These are phyloP conservation scores for Fundulus diaphanus DNA, from an alignment of 2,797 vertebrate species.

Conservation along the genomic window DNA sequence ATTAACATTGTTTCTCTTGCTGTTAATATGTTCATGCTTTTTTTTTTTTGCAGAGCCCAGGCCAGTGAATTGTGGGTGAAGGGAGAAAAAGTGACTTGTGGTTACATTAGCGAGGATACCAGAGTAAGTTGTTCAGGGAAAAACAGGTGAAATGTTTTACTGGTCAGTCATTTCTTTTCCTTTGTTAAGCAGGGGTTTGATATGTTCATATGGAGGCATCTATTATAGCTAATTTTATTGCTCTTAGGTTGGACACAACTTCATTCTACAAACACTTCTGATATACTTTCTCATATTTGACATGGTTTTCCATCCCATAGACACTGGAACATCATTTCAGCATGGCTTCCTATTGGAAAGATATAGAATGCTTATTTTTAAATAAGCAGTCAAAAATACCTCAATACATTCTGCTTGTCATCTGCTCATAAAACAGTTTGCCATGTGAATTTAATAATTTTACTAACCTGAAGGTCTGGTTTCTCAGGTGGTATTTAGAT, in stretches of 20 bases:
- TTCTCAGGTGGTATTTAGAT: constrained; percentile 94
- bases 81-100: constrained; percentile 98
- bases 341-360: neutral
- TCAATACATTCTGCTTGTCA: neutral
- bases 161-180: neutral
- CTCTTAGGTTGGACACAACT: neutral
- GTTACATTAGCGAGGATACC: constrained; percentile 96
- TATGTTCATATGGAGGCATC: neutral
- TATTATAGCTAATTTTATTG: neutral
- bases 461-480: constrained; percentile 7
- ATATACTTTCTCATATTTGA: neutral
- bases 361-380: neutral
- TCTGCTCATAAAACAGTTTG: neutral
- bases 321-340: neutral
- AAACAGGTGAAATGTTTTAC: neutral
- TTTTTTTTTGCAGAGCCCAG: constrained; percentile 86
- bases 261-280: neutral
- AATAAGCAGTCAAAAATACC: neutral
- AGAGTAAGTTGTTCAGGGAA: constrained; percentile 84
- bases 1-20: neutral
- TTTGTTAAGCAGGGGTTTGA: neutral
- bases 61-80: constrained; percentile 97
- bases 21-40: neutral
- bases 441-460: neutral
- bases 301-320: neutral